phyloP scores from a whole-genome alignment of 2,888 invertebrate species.

The Pterostichus niger region DNA sequence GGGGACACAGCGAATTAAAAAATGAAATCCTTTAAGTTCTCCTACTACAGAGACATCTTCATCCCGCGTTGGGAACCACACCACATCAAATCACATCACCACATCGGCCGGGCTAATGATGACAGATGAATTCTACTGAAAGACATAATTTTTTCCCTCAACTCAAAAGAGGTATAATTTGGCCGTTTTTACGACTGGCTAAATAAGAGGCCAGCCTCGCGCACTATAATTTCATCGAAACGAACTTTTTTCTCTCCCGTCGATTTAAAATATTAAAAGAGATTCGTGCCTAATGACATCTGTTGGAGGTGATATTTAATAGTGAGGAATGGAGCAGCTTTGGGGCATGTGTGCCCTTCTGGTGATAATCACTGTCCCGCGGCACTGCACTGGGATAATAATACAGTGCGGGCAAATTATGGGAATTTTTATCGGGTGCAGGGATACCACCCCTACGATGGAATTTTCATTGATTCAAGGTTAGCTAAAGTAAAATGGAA shows the following conservation, averaged over 20 bases:
- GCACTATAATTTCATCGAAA: conserved; percentile 69
- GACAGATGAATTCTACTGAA: conserved; percentile 62
- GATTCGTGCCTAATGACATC: conserved; percentile 60
- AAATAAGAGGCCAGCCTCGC: conserved; percentile 68
- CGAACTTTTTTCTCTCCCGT: conserved; percentile 68
- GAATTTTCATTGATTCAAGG: conserved; percentile 55
- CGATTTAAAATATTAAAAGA: conserved; percentile 69
- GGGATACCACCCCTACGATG: conserved; percentile 36
- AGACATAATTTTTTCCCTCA: conserved; percentile 57
- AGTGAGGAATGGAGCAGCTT: conserved; percentile 25
- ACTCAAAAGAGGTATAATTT: conserved; percentile 69
- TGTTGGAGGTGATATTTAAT: conserved; percentile 57
- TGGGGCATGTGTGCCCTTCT: conserved; percentile 60
- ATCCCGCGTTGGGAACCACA: conserved; percentile 38
- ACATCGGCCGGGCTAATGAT: conserved; percentile 50
- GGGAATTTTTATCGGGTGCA: conserved; percentile 47
- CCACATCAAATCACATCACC: conserved; percentile 16
- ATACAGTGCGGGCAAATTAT: conserved; percentile 28
- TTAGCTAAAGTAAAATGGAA: conserved; percentile 9
- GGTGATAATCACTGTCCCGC: conserved; percentile 57
- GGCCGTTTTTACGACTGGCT: conserved; percentile 69
- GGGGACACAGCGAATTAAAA: not conserved
- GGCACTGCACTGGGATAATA: conserved; percentile 51
- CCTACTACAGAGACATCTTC: conserved; percentile 36
- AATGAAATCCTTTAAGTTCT: not conserved